phyloP scores from a whole-genome alignment of 2,888 invertebrate genomes.

The Octodonta nipae region DNA sequence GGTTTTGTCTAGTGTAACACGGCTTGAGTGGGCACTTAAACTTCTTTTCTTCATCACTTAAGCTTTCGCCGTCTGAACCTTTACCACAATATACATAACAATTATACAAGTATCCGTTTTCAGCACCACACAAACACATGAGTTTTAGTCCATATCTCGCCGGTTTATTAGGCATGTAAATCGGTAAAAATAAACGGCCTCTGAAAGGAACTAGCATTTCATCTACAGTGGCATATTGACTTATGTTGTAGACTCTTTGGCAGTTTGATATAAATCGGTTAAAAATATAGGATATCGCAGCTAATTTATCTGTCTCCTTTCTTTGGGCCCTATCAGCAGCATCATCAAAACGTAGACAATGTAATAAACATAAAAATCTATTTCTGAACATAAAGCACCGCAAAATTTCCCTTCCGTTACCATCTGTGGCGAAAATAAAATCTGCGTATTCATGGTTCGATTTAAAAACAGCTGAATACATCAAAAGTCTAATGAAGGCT shows the following conservation, averaged over 20 bases:
- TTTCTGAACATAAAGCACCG: neutral
- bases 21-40: neutral
- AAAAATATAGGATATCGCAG: neutral
- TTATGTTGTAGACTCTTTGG: neutral
- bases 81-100: neutral
- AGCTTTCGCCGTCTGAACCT: neutral
- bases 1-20: neutral
- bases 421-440: neutral
- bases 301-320: neutral
- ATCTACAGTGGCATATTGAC: neutral
- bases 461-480: neutral
- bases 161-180: constrained; percentile 1
- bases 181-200: neutral
- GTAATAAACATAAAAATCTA: neutral
- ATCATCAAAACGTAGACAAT: neutral
- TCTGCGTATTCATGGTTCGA: neutral
- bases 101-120: neutral
- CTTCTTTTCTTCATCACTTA: neutral
- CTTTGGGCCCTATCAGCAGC: neutral
- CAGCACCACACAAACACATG: neutral
- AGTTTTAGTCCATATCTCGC: neutral
- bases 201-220: neutral
- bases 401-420: neutral
- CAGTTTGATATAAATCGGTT: neutral
- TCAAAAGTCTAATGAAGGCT: neutral